Evolutionary conservation across 2,113 vertebrate species (phyloP).

Genomic region (Gasterosteus aculeatus): DNA sequence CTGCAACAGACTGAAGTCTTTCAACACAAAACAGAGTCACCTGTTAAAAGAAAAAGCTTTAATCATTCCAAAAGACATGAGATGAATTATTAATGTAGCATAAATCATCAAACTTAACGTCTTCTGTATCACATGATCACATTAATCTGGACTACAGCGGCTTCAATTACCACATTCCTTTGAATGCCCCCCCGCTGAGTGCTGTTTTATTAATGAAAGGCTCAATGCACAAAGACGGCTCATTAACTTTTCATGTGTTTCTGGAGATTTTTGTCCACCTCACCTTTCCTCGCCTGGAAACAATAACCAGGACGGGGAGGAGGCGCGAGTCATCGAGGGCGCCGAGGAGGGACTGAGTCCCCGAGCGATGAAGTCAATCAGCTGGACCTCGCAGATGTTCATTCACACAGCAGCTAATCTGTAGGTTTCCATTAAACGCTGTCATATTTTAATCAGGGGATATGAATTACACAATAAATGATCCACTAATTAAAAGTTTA

Average conservation of each 20-base stretch:
- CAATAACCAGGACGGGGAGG: conserved; percentile 19
- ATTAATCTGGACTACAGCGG: conserved; percentile 2
- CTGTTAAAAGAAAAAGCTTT: not conserved
- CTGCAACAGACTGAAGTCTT: not conserved
- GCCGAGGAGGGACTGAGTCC: conserved; percentile 15
- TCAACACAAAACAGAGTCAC: not conserved
- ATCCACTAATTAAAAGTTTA: conserved; percentile 3
- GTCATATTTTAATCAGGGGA: not conserved
- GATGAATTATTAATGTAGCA: not conserved
- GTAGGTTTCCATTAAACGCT: not conserved
- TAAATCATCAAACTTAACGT: not conserved
- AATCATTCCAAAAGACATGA: not conserved
- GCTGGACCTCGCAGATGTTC: conserved; percentile 12
- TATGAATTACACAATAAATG: not conserved
- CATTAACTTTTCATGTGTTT: conserved; percentile 51
- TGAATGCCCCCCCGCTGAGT: not conserved
- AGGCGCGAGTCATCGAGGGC: conserved; percentile 10
- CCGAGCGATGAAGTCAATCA: conserved; percentile 28
- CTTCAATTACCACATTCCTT: conserved; percentile 15
- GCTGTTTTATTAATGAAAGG: conserved; percentile 36
- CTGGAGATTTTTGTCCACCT: conserved; percentile 33
- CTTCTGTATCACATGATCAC: conserved; percentile 12
- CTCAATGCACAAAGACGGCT: conserved; percentile 34
- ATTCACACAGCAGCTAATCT: not conserved
- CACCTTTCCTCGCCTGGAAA: conserved; percentile 29